Evolutionary conservation across 92 coral and sea anemone genomes (phyloP), one percentile per base, ranked within the genome.

Genomic region (Meandrina meandrites): DNA sequence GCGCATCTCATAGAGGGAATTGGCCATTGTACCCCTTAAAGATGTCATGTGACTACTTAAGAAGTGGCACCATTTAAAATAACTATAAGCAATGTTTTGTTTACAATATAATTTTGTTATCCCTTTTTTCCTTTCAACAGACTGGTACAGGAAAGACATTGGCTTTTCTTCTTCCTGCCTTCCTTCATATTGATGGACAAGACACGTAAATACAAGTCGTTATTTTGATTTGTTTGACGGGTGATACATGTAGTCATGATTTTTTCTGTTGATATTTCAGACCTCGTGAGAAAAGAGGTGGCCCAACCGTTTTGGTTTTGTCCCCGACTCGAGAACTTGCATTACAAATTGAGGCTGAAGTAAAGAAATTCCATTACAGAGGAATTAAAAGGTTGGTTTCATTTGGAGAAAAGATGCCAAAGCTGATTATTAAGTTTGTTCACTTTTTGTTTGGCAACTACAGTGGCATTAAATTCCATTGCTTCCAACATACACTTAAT

Each of bases 131-230:
- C 34, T 81, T 79, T 76, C 13, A 76, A 78, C 91, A 97, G 99
- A 97, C 99, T 76, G 99, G 99, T 16, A 97, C 99, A 34, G 99
- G 99, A 22, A 97, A 97, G 79, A 97, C 99, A 0, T 79, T 97
- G 79, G 98, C 99, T 19, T 97, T 97, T 64, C 90, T 97, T 13
- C 90, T 97, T 3, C 99, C 99, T 31, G 99, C 98, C 8, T 91
- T 97, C 48, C 64, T 97, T 15, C 99, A 97, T 77, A 89, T 97
- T 36, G 98, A 93, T 92, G 99, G 99, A 16, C 99, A 96, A 88
- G 87, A 92, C 56, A 86, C 88, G 99, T 96, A 90, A 92, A 91
- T 67, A 11, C 71, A 66, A 66, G 71, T 9, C 3, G 31, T 11
- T 27, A 30, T 54, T 2, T 54, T 54, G 21, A 15, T 13, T 54